Percentiles rank a stretch among this genome's conserved stretches.
Evolutionary conservation across 2,888 invertebrate genomes (phyloP).

Genomic region (Pollenia labialis): DNA sequence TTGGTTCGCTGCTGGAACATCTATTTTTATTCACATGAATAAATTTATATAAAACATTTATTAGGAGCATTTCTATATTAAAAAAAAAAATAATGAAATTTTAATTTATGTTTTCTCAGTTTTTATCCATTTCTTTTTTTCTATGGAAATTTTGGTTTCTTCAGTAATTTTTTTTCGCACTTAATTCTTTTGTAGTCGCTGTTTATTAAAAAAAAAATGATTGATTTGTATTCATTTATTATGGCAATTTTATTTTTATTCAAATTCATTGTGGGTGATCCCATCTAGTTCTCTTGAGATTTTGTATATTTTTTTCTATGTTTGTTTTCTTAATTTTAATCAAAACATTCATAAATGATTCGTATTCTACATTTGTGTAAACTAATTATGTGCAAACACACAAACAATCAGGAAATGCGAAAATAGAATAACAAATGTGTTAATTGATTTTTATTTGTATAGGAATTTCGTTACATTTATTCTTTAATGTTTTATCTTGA

Average conservation of each 20-base stretch:
- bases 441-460: not conserved
- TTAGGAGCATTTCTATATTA: conserved; percentile 12
- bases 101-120: conserved; percentile 10
- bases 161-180: not conserved
- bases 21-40: conserved; percentile 51
- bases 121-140: not conserved
- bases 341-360: not conserved
- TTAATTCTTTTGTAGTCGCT: not conserved
- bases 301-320: not conserved
- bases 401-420: not conserved
- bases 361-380: not conserved
- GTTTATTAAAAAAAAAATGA: conserved; percentile 44
- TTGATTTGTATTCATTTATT: conserved; percentile 47
- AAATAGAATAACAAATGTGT: not conserved
- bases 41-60: conserved; percentile 48
- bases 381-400: conserved; percentile 7
- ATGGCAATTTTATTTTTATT: conserved; percentile 11
- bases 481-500: too few species aligned
- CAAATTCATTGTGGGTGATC: conserved; percentile 12
- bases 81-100: conserved; percentile 53
- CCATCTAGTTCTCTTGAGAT: not conserved
- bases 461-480: not conserved
- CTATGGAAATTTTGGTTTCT: not conserved
- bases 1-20: conserved; percentile 5
- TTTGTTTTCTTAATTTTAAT: not conserved